A percentile compares a stretch with the other conserved stretches of the same genome.
Conservation (phyloP, 2,113 vertebrate genomes). For the Pagrus major region DNA sequence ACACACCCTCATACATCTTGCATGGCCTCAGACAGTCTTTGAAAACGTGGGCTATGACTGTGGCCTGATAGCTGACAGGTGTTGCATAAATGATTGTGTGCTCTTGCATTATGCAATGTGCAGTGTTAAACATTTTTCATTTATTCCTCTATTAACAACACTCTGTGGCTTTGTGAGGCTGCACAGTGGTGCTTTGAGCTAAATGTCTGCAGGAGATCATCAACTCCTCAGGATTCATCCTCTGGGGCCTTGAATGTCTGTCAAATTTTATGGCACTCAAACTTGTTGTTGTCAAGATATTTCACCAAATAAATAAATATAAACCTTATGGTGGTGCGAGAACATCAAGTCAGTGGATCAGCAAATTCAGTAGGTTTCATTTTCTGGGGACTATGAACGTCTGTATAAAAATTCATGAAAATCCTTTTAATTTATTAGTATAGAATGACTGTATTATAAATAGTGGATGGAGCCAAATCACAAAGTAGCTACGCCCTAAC, state of each 20-base stretch:
- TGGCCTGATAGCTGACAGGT: conserved; percentile 50
- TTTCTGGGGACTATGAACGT: too few relatives aligned
- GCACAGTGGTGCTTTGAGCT: neutral
- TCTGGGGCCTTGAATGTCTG: conserved; percentile 1
- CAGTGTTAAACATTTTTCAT: conserved; percentile 13
- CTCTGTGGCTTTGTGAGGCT: neutral
- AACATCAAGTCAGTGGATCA: too few relatives aligned
- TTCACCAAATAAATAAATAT: too few relatives aligned
- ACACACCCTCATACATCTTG: conserved; percentile 63
- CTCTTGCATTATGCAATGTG: conserved; percentile 6
- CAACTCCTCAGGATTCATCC: neutral
- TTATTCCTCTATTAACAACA: neutral
- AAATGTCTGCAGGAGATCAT: neutral
- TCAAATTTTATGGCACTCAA: neutral
- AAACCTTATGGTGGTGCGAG: too few relatives aligned
- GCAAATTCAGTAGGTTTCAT: too few relatives aligned
- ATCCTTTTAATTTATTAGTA: too few relatives aligned
- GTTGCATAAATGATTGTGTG: conserved; percentile 14
- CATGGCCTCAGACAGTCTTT: conserved; percentile 53
- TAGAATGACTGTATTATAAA: too few relatives aligned
- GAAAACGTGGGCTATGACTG: conserved; percentile 34
- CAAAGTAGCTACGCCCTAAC: too few relatives aligned
- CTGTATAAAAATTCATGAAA: too few relatives aligned
- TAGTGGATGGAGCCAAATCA: too few relatives aligned
- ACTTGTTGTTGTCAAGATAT: too few relatives aligned